Evolutionary conservation across 2,888 invertebrate genomes (phyloP).

Genomic region (Leucania comma): DNA sequence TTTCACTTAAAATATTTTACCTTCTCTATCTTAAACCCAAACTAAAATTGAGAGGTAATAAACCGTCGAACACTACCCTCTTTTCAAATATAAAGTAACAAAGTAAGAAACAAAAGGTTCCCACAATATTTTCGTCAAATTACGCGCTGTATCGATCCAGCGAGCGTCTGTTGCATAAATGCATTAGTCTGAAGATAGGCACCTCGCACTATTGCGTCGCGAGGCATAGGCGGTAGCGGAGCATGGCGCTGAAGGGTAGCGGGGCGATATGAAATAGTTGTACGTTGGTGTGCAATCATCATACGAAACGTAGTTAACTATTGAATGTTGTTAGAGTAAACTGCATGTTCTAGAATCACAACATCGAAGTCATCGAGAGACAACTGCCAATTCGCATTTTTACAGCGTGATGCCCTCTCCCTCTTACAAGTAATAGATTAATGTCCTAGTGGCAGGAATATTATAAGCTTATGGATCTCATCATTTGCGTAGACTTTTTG

Average conservation of each 20-base stretch:
- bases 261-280: neutral
- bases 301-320: neutral
- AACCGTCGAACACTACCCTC: conserved; percentile 47
- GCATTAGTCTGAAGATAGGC: conserved; percentile 90
- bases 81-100: conserved; percentile 70
- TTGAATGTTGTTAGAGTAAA: no score
- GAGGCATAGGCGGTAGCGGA: conserved; percentile 31
- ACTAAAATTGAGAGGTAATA: conserved; percentile 55
- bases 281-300: neutral
- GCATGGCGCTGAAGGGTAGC: neutral
- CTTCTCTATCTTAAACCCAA: conserved; percentile 5
- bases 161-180: conserved; percentile 88
- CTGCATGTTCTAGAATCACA: no score
- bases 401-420: neutral
- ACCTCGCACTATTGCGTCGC: conserved; percentile 78
- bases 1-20: neutral
- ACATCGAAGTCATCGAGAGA: no score
- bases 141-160: conserved; percentile 85
- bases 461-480: neutral
- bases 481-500: neutral
- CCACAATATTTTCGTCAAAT: conserved; percentile 83
- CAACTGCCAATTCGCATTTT: no score
- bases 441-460: neutral
- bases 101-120: conserved; percentile 74
- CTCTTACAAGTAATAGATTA: neutral